Base-by-base conservation (phyloP, 2,797 vertebrate genomes). In the Triplophysa yarkandensis region DNA sequence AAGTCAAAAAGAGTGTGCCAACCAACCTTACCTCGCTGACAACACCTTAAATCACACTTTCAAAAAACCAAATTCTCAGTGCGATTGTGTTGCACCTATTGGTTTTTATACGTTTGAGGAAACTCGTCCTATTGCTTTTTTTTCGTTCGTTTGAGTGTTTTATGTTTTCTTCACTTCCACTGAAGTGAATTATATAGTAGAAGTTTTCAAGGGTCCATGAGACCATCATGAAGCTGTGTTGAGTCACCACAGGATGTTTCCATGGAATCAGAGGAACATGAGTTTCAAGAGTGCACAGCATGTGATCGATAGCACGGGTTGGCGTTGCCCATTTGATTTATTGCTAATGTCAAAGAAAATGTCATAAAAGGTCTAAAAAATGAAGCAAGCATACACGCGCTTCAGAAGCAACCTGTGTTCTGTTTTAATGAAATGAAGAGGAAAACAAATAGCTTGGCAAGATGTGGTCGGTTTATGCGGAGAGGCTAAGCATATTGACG, bases 391-490 rank as follows among this genome's bases (percentile, higher is more conserved):
- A 85, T 87, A 81, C 77, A 80, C 81, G 82, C 80, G 82, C 81
- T 76, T 79, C 77, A 86, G 70, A 77, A 81, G 76, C 81, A 76
- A 71, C 63, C 76, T 64, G 74, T 63, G 84, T 77, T 88, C 77
- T 84, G 82, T 87, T 83, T 86, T 90, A 87, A 88, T 90, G 86
- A 86, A 87, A 89, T 81, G 74, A 84, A 85, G 77, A 68, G 74
- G 69, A 62, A 81, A 80, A 82, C 55, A 82, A 81, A 84, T 78
- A 76, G 44, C 48, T 61, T 14, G 11, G 48, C 62, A 77, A 82
- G 83, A 80, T 34, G 14, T 69, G 46, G 77, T 55, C 79, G 70
- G 78, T 88, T 81, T 73, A 48, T 73, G 69, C 61, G 74, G 13
- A 69, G 71, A 73, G 82, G 68, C 73, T 55, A 27, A 58, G 60